phyloP scores from a whole-genome alignment of 2,113 vertebrate species.

The Stigmatopora nigra region DNA sequence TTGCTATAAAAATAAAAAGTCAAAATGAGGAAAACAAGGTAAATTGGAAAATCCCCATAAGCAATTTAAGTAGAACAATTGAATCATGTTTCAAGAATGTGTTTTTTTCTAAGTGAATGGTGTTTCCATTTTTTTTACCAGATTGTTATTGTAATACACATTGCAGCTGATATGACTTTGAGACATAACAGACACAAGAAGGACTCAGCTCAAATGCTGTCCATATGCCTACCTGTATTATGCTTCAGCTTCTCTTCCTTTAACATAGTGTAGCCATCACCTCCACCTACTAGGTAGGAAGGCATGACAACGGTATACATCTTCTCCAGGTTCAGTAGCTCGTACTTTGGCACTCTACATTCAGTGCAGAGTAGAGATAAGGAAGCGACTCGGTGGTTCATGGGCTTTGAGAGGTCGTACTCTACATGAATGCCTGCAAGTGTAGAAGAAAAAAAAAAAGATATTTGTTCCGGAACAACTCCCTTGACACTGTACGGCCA shows the following conservation, averaged over 20 bases:
- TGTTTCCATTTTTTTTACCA: neutral
- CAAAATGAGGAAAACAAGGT: neutral
- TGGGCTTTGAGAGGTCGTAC: conserved; percentile 71
- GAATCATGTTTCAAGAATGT: neutral
- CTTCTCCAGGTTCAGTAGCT: conserved; percentile 66
- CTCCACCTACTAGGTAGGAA: conserved; percentile 74
- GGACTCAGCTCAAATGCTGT: neutral
- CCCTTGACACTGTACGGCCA: neutral
- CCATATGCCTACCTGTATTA: conserved; percentile 71
- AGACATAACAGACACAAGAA: neutral
- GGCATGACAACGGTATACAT: conserved; percentile 77
- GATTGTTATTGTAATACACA: neutral
- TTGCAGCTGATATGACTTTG: neutral
- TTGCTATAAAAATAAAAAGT: too few relatives aligned
- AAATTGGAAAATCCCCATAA: neutral
- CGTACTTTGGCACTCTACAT: conserved; percentile 79
- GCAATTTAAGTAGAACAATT: neutral
- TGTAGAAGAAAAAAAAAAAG: neutral
- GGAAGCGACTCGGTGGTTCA: conserved; percentile 69
- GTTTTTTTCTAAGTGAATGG: neutral
- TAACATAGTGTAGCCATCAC: conserved; percentile 80
- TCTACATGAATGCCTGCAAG: conserved; percentile 78
- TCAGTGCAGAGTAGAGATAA: conserved; percentile 75
- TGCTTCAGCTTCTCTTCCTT: conserved; percentile 74
- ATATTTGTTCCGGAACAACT: neutral